Percentiles rank a stretch among this genome's conserved stretches.
Conservation (phyloP, 2,888 invertebrate species). For the Spilosoma lubricipeda region DNA sequence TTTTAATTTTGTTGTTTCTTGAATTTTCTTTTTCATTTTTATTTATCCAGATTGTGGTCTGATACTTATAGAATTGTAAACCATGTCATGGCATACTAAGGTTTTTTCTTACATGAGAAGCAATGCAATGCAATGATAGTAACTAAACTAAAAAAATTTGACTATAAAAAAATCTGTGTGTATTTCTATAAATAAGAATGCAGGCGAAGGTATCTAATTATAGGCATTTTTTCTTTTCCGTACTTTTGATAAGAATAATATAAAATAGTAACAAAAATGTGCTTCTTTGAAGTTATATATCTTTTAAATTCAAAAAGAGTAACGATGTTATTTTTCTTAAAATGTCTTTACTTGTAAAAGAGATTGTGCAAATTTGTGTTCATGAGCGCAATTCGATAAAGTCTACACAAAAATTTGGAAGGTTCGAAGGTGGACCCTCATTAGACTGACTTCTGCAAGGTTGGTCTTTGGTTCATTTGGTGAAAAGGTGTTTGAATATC, state of each 20-base stretch:
- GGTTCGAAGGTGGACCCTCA: slow-evolving; percentile 43
- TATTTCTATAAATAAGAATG: no score
- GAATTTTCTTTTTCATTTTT: slow-evolving; percentile 3
- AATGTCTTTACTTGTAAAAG: not conserved
- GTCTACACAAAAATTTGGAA: slow-evolving; percentile 24
- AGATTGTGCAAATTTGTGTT: not conserved
- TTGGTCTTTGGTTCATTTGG: slow-evolving; percentile 28
- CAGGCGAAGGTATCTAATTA: not conserved
- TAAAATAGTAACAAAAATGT: no score
- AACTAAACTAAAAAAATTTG: no score
- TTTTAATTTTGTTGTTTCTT: not conserved
- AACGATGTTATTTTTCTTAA: not conserved
- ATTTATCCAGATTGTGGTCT: not conserved
- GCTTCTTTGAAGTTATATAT: not conserved
- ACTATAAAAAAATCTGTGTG: no score
- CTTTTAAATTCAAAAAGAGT: not conserved
- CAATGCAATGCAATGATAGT: no score
- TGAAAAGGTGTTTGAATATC: slow-evolving; percentile 40
- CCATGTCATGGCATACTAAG: not conserved
- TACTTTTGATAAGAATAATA: no score
- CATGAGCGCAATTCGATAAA: slow-evolving; percentile 26
- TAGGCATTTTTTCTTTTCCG: not conserved
- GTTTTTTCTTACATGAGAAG: no score
- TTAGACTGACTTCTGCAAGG: slow-evolving; percentile 47
- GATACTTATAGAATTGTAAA: not conserved